Base-by-base conservation (phyloP, 2,113 vertebrate genomes). In the Phoxinus phoxinus region DNA sequence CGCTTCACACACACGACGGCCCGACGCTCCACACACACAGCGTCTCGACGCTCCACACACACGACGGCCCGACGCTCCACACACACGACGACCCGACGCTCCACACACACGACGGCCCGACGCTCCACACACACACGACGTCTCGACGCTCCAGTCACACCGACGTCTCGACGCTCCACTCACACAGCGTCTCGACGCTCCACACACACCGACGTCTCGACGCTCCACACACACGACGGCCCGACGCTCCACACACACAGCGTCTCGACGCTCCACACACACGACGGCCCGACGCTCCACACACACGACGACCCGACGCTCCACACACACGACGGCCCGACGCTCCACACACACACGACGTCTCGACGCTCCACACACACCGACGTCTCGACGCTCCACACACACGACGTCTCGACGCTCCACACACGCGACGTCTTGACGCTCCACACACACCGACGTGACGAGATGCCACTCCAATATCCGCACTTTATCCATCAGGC, bases 1-100 rank as follows among this genome's bases (percentile, higher is more conserved):
- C n/a, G n/a, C n/a, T n/a, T n/a, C n/a, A n/a, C n/a, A n/a, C n/a
- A n/a, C n/a, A n/a, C n/a, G n/a, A n/a, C n/a, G n/a, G n/a, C n/a
- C n/a, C n/a, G 94, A 95, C 94, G 92, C 92, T 90, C 87, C 90
- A 91, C 92, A 91, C 92, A 95, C 93, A 95, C 94, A 94, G 92
- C 93, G 90, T 91, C 90, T 74, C 32, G 32, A 35, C 32, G 32
- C 5, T 35, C 17, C 92, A 92, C 93, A 95, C 93, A 15, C 25
- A 2, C 61, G 61, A 11, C 10, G 91, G 90, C 90, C 74, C n/a
- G n/a, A n/a, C n/a, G n/a, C n/a, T n/a, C n/a, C n/a, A n/a, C n/a
- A n/a, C n/a, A n/a, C n/a, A n/a, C n/a, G n/a, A n/a, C 81, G 90
- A 94, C 93, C 92, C 94, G 93, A 94, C 93, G 93, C 92, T 90